Percentiles rank a stretch among this genome's conserved stretches.
phyloP scores from a whole-genome alignment of 2,113 vertebrate genomes.

The Chlamydotis undulata region DNA sequence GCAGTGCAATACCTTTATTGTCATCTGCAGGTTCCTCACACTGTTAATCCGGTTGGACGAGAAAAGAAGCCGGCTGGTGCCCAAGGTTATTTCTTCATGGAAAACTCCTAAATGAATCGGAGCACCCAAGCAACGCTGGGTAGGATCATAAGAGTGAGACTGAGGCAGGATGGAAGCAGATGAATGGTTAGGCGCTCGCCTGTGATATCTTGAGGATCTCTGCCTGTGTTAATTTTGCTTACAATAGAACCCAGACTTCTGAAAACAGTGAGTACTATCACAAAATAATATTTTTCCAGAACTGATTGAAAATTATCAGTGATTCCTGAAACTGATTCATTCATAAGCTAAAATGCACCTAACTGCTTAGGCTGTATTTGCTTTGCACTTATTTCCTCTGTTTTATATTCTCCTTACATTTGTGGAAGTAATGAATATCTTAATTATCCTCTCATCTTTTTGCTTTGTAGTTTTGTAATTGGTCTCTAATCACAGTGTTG shows the following conservation, averaged over 20 bases:
- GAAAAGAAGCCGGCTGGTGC: background rate
- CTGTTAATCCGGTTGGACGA: background rate
- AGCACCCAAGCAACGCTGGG: background rate
- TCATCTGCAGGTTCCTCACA: conserved; percentile 2
- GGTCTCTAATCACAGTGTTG: background rate
- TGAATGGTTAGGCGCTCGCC: background rate
- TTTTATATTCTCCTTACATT: background rate
- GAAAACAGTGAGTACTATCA: background rate
- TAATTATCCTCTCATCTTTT: background rate
- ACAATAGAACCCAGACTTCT: background rate
- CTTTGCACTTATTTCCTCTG: background rate
- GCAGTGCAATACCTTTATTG: conserved; percentile 10
- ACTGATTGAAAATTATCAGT: background rate
- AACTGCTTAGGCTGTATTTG: background rate
- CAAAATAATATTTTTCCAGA: background rate
- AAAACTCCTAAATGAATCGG: background rate
- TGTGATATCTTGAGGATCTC: background rate
- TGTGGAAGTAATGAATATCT: background rate
- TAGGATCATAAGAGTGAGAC: background rate
- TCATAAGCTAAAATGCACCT: background rate
- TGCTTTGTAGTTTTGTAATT: background rate
- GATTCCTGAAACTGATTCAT: background rate
- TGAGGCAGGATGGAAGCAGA: background rate
- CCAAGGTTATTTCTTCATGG: background rate
- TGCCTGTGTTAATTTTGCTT: background rate